Conservation (phyloP, 2,797 vertebrate species). For the Pelochelys cantorii region DNA sequence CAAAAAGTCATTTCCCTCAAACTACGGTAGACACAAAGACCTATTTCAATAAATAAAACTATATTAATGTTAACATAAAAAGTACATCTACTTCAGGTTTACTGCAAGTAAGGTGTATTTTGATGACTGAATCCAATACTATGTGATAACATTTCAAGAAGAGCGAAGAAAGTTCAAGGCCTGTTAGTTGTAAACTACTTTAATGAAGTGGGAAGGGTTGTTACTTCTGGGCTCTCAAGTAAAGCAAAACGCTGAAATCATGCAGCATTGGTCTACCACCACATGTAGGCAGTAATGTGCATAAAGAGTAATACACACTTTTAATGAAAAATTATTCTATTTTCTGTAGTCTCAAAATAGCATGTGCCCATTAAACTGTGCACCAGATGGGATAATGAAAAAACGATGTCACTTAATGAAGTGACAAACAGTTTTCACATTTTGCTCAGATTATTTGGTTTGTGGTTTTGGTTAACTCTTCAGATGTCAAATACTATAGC, state of each 20-base stretch:
- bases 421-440: background rate
- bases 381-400: conserved; percentile 3
- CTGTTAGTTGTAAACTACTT: conserved; percentile 11
- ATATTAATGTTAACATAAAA: no score
- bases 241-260: background rate
- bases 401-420: background rate
- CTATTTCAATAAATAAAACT: no score
- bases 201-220: background rate
- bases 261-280: background rate
- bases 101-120: no score
- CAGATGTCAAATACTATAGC: background rate
- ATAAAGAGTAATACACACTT: background rate
- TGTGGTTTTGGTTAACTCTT: background rate
- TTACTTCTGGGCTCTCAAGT: background rate
- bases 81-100: no score
- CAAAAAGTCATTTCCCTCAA: no score
- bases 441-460: background rate
- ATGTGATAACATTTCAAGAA: background rate
- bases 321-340: background rate
- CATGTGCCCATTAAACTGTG: background rate
- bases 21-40: no score
- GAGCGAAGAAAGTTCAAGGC: background rate
- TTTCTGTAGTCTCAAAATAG: accelerated
- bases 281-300: background rate
- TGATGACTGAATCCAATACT: no score